Evolutionary conservation across 2,113 vertebrate species (phyloP).

Genomic region (Ophiodon elongatus): DNA sequence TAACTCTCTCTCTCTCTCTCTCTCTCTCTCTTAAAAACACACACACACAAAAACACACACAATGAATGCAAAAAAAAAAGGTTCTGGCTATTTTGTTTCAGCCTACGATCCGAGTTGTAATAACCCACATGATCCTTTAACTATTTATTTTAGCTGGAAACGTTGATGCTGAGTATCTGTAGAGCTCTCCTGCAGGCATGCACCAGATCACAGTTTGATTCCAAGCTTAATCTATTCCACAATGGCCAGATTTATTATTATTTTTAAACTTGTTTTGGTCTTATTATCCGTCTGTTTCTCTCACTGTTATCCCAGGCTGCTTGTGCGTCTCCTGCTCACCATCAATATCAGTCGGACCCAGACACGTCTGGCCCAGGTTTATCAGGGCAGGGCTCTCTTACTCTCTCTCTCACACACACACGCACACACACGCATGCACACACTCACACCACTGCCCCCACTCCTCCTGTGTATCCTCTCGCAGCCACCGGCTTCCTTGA

Average conservation of each 20-base stretch:
- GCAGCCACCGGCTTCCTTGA: constrained; percentile 71
- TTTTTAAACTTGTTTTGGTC: background rate
- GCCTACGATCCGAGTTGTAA: background rate
- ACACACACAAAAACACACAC: constrained; percentile 18
- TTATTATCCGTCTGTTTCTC: background rate
- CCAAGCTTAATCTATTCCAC: background rate
- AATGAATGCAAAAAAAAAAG: constrained; percentile 4
- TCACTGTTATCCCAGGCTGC: constrained; percentile 30
- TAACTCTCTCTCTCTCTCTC: constrained; percentile 23
- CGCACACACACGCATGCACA: background rate
- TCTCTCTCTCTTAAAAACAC: background rate
- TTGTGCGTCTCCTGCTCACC: constrained; percentile 23
- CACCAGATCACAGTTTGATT: background rate
- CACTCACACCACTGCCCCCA: background rate
- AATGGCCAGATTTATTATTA: no score
- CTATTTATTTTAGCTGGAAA: background rate
- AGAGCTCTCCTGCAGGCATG: background rate
- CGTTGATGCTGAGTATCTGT: background rate
- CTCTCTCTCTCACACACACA: background rate
- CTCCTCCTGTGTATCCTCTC: constrained; percentile 70
- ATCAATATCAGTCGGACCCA: constrained; percentile 36
- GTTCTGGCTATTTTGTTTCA: background rate
- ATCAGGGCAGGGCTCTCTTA: constrained; percentile 52
- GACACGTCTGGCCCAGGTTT: constrained; percentile 30
- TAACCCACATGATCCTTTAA: background rate